phyloP scores from a whole-genome alignment of 2,797 vertebrate species.

The Margarornis squamiger region DNA sequence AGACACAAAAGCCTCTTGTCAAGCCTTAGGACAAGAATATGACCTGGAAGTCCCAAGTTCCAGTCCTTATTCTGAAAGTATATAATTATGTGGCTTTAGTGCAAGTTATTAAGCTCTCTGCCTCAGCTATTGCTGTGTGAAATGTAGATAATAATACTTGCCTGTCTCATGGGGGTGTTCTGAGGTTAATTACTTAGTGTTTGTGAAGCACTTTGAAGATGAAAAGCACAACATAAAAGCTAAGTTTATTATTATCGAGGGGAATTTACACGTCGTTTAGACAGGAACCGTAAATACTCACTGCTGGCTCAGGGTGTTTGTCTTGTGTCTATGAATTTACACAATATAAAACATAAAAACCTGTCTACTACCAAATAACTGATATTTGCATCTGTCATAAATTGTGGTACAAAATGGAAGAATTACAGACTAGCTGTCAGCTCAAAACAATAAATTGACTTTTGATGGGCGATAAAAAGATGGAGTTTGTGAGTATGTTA shows the following conservation, averaged over 20 bases:
- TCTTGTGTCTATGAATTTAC: constrained; percentile 33
- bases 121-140: not conserved
- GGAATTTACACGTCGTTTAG: constrained; percentile 4
- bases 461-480: not conserved
- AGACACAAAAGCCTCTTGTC: not conserved
- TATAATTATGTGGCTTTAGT: not conserved
- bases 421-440: not conserved
- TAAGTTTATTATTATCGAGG: constrained; percentile 5
- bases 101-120: not conserved
- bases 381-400: not conserved
- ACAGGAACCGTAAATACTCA: constrained; percentile 18
- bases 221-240: constrained; percentile 40
- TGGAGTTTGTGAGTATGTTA: not conserved
- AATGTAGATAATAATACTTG: constrained; percentile 27
- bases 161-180: not conserved
- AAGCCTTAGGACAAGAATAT: not conserved
- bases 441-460: constrained; percentile 23
- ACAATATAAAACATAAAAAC: constrained; percentile 34
- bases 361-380: constrained; percentile 8
- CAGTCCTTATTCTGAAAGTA: not conserved
- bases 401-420: not conserved
- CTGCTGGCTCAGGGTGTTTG: not conserved
- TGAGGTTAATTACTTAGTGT: constrained; percentile 45
- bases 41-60: not conserved
- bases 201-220: constrained; percentile 36